A percentile compares a stretch with the other conserved stretches of the same genome.
Evolutionary conservation across 2,888 invertebrate species (phyloP).

Genomic region (Rosalia funebris): DNA sequence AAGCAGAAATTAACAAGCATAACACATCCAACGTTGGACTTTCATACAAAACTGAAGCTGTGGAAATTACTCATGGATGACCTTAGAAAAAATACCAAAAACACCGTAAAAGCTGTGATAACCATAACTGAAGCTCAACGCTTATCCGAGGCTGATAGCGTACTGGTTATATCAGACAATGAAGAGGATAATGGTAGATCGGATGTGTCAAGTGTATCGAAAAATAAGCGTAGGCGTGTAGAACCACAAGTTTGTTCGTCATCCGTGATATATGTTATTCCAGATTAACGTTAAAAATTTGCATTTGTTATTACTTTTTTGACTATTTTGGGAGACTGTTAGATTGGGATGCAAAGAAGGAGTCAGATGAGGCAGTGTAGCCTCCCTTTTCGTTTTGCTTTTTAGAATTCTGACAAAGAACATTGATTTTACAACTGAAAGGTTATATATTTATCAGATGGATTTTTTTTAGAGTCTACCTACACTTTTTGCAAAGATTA

Average conservation of each 20-base stretch:
- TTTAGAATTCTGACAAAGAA: too few species aligned
- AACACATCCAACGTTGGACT: constrained; percentile 35
- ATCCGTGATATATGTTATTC: constrained; percentile 14
- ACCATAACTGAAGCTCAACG: constrained; percentile 21
- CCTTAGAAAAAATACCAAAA: constrained; percentile 26
- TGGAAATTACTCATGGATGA: constrained; percentile 39
- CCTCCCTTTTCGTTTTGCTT: too few species aligned
- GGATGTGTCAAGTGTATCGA: background rate
- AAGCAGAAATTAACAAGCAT: constrained; percentile 31
- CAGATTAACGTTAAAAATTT: constrained; percentile 7
- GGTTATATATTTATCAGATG: too few species aligned
- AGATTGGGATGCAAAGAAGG: too few species aligned
- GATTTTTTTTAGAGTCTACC: too few species aligned
- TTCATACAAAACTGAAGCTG: constrained; percentile 38
- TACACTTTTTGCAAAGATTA: too few species aligned
- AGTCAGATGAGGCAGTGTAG: too few species aligned
- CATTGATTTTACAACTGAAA: too few species aligned
- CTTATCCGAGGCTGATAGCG: constrained; percentile 26
- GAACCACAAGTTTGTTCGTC: constrained; percentile 15
- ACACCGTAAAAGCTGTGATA: constrained; percentile 18
- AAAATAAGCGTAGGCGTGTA: constrained; percentile 14
- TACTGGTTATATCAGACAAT: constrained; percentile 34
- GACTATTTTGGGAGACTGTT: too few species aligned
- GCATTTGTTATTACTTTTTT: too few species aligned
- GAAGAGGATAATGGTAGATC: constrained; percentile 25